These are phyloP conservation scores for Eremobia ochroleuca DNA, from an alignment of 2,888 invertebrate genomes.

Conservation along the genomic window DNA sequence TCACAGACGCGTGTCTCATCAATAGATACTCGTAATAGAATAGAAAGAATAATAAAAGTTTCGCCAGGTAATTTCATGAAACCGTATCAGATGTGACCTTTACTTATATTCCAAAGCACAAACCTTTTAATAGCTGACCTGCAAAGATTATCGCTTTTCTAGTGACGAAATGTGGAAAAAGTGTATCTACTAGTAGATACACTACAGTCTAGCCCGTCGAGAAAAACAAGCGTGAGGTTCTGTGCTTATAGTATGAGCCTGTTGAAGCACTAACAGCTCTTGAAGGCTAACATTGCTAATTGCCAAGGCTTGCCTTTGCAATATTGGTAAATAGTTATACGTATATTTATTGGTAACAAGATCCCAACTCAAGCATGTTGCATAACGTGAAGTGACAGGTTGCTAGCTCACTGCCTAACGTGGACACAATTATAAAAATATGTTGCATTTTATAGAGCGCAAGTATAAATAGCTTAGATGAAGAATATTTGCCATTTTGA, in stretches of 20 bases:
- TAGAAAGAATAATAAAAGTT: too few relatives aligned
- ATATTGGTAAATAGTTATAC: slow-evolving; percentile 10
- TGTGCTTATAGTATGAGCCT: not conserved
- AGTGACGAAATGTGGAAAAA: too few relatives aligned
- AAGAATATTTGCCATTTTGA: not conserved
- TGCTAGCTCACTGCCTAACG: not conserved
- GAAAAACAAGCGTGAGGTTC: not conserved
- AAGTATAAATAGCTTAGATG: not conserved
- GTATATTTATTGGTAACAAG: slow-evolving; percentile 24
- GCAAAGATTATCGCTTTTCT: too few relatives aligned
- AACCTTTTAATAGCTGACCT: not conserved
- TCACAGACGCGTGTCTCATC: not conserved
- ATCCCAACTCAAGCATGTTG: slow-evolving; percentile 2
- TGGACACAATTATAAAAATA: not conserved
- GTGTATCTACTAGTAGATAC: too few relatives aligned
- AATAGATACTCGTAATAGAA: too few relatives aligned
- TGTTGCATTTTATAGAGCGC: not conserved
- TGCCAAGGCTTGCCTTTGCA: not conserved
- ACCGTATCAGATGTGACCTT: not conserved
- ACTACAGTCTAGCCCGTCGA: not conserved
- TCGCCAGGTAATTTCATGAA: not conserved
- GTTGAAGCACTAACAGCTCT: too few relatives aligned
- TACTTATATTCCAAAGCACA: not conserved
- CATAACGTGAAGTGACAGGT: slow-evolving; percentile 30
- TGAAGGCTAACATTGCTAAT: not conserved